Conservation (phyloP, 1,140 invertebrate genomes). For the Planococcus citri region DNA sequence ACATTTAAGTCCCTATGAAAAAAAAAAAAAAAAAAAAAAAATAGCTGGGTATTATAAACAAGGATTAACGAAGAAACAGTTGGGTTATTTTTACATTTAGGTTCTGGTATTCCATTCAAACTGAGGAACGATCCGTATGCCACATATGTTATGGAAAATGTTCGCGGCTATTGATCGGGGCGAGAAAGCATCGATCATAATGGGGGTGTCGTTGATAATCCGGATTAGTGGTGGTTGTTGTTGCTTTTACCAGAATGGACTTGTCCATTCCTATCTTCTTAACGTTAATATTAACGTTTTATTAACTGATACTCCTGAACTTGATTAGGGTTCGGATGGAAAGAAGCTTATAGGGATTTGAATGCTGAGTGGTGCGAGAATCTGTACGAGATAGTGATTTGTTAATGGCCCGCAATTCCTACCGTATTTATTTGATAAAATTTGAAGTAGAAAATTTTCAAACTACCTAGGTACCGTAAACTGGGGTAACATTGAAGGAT, state of each 20-base stretch:
- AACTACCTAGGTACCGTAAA: no score
- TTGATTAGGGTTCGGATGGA: background rate
- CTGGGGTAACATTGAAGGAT: no score
- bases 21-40: slow-evolving; percentile 18
- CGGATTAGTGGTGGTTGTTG: slow-evolving; percentile 17
- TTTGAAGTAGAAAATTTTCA: no score
- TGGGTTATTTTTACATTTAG: slow-evolving; percentile 12
- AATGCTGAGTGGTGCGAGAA: background rate
- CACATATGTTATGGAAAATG: slow-evolving; percentile 10
- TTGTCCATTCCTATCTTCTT: slow-evolving; percentile 13
- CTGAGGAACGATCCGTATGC: background rate
- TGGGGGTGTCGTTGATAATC: slow-evolving; percentile 16
- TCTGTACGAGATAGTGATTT: background rate
- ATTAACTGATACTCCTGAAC: slow-evolving; percentile 15
- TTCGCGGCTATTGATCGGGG: slow-evolving; percentile 4
- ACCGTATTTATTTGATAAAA: no score
- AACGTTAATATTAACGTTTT: slow-evolving; percentile 19
- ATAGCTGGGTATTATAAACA: slow-evolving; percentile 9
- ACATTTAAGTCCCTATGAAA: background rate
- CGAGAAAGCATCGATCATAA: slow-evolving; percentile 11
- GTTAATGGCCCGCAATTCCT: background rate
- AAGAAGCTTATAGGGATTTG: background rate
- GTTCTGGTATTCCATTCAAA: slow-evolving; percentile 13
- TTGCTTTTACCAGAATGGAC: slow-evolving; percentile 17
- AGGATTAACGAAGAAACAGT: slow-evolving; percentile 11